Evolutionary conservation across 2,113 vertebrate genomes (phyloP).

Genomic region (Thinocorus orbignyianus): DNA sequence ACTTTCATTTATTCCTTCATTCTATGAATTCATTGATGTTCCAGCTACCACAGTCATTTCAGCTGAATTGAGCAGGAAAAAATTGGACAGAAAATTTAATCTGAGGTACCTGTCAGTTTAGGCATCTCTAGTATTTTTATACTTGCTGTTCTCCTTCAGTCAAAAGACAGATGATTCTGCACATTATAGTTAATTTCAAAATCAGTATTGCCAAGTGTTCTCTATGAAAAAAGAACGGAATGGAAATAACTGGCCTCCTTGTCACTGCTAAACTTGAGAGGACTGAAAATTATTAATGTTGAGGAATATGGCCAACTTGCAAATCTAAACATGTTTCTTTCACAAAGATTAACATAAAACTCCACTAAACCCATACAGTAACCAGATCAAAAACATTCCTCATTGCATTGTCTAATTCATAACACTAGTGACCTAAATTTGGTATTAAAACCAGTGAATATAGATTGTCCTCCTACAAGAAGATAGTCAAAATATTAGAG

Average conservation of each 20-base stretch:
- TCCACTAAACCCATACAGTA: background rate
- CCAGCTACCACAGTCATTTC: background rate
- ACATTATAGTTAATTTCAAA: background rate
- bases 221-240: background rate
- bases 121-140: background rate
- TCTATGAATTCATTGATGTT: background rate
- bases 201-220: background rate
- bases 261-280: background rate
- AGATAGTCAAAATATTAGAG: background rate
- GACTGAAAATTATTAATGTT: background rate
- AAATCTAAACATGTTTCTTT: background rate
- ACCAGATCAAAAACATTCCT: background rate
- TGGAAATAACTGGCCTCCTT: background rate
- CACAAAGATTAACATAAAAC: background rate
- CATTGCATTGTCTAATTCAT: background rate
- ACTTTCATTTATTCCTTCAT: background rate
- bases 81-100: background rate
- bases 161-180: background rate
- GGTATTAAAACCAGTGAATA: background rate
- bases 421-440: background rate
- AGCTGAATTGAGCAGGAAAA: background rate
- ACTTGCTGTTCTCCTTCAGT: background rate
- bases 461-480: background rate
- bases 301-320: background rate
- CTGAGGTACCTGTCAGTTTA: background rate